A percentile compares a stretch with the other conserved stretches of the same genome.
phyloP scores from a whole-genome alignment of 2,113 vertebrate genomes.

The Oryzias javanicus region DNA sequence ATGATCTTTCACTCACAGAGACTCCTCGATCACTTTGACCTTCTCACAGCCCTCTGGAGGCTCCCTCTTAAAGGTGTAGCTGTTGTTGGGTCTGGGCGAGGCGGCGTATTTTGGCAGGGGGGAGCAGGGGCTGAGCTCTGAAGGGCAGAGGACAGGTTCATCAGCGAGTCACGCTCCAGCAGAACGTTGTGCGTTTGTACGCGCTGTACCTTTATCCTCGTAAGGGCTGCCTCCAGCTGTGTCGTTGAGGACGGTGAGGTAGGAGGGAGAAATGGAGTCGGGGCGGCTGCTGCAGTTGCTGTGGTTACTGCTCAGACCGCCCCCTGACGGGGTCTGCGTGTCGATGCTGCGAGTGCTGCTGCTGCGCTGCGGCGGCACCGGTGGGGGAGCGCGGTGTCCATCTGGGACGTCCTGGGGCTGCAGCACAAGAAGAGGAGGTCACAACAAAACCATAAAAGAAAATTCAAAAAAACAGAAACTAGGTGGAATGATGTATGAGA shows the following conservation, averaged over 20 bases:
- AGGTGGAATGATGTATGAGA: conserved; percentile 35
- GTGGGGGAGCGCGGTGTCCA: conserved; percentile 93
- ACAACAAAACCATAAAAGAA: background rate
- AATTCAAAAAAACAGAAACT: conserved; percentile 15
- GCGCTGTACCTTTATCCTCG: conserved; percentile 89
- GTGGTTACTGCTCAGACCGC: conserved; percentile 80
- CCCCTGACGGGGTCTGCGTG: conserved; percentile 92
- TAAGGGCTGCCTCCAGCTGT: conserved; percentile 87
- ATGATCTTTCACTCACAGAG: conserved; percentile 83
- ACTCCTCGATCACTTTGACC: conserved; percentile 95
- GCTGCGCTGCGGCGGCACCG: conserved; percentile 84
- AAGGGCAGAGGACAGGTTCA: conserved; percentile 18
- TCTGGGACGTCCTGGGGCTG: conserved; percentile 96
- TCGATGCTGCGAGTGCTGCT: conserved; percentile 98
- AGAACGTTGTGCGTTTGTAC: background rate
- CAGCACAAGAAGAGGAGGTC: conserved; percentile 8
- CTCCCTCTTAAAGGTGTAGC: conserved; percentile 98
- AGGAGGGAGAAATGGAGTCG: conserved; percentile 91
- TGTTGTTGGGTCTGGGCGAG: conserved; percentile 98
- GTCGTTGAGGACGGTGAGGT: conserved; percentile 91
- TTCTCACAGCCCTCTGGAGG: conserved; percentile 97
- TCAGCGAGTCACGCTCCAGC: background rate
- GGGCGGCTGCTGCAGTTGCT: conserved; percentile 95
- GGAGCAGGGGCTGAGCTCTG: conserved; percentile 94
- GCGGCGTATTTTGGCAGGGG: conserved; percentile 97